Percentiles rank a stretch among this genome's conserved stretches.
These are phyloP conservation scores for Chromis chromis DNA, from an alignment of 2,797 vertebrate genomes.

Conservation along the genomic window DNA sequence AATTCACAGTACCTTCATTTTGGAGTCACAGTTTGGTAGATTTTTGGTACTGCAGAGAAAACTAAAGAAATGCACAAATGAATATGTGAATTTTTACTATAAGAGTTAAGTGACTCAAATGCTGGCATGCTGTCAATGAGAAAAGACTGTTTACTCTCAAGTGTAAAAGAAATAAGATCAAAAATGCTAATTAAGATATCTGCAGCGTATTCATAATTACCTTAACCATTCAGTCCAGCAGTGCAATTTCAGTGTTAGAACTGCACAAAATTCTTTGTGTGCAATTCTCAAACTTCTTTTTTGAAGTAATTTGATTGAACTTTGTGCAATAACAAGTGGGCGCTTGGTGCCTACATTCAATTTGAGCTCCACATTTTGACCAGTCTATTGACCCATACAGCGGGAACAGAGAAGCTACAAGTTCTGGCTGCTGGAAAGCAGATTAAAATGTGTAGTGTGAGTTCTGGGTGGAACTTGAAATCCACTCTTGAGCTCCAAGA, in stretches of 20 bases:
- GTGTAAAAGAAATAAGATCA: neutral
- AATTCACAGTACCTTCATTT: neutral
- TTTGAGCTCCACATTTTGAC: neutral
- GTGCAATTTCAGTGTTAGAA: neutral
- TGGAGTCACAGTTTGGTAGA: neutral
- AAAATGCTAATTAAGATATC: neutral
- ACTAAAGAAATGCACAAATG: neutral
- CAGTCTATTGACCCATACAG: too few species aligned
- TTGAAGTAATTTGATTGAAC: neutral
- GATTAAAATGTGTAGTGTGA: too few species aligned
- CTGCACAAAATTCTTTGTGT: too few species aligned
- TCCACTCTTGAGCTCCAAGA: neutral
- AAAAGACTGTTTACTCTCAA: neutral
- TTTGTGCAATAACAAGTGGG: neutral
- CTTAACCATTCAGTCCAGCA: neutral
- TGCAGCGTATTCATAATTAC: neutral
- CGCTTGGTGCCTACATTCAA: neutral
- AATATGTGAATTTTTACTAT: neutral
- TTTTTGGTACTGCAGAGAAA: neutral
- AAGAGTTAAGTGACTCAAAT: neutral
- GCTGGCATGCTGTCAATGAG: neutral
- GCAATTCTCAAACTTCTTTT: too few species aligned
- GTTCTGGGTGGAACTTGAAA: neutral
- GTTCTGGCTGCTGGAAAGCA: too few species aligned
- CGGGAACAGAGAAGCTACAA: too few species aligned